Percentiles rank a stretch among this genome's conserved stretches.
Conservation (phyloP, 2,113 vertebrate genomes). For the Opisthocomus hoazin region DNA sequence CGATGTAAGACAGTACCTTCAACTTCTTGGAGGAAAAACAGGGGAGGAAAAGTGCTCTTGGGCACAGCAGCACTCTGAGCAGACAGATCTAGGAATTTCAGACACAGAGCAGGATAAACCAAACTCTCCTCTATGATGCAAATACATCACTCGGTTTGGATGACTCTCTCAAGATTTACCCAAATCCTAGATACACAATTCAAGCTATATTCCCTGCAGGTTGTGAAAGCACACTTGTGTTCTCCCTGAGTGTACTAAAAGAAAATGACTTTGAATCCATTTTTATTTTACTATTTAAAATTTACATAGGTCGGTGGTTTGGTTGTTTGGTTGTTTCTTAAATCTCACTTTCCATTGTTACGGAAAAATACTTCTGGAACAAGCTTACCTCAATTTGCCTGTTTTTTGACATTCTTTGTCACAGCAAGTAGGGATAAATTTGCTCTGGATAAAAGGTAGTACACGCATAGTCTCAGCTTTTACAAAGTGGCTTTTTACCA, state of each 20-base stretch:
- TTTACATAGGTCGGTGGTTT: rapidly evolving
- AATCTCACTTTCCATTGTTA: background rate
- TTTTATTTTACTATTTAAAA: background rate
- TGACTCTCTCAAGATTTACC: background rate
- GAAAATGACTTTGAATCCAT: background rate
- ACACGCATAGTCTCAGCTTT: background rate
- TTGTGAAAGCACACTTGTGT: background rate
- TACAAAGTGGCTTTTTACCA: background rate
- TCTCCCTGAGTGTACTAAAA: background rate
- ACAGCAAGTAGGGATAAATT: background rate
- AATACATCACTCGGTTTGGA: background rate
- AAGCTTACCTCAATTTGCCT: background rate
- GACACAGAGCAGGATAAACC: background rate
- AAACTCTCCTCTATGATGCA: background rate
- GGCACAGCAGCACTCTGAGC: background rate
- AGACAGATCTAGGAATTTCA: background rate
- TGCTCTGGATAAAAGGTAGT: background rate
- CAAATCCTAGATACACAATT: background rate
- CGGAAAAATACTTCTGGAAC: background rate
- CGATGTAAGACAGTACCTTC: background rate
- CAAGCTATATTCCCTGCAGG: background rate
- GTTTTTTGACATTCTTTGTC: background rate
- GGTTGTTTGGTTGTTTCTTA: background rate
- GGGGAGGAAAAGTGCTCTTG: background rate
- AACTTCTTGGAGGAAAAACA: background rate